Base-by-base conservation (phyloP, 2,888 invertebrate genomes). In the Acrobasis consociella region DNA sequence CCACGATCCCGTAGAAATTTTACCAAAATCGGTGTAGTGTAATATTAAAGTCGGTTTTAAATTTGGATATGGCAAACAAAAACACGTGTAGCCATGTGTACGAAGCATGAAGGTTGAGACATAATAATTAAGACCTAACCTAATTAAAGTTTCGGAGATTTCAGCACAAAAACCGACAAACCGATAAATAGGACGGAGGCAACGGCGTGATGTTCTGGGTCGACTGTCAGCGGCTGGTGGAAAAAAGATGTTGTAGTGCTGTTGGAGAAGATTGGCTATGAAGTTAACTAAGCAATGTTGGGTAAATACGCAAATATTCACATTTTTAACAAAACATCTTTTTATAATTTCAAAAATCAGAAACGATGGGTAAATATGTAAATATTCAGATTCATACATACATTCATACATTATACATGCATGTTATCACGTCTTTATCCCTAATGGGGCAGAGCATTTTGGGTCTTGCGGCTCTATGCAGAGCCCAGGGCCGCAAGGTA, bases 151-250 rank as follows among this genome's bases (percentile, higher is more conserved):
- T 53, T 61, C 16, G 39, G 52, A 53, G 46, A 39, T 42, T 60
- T 38, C 8, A 13, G 16, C 39, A 9, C 42, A 61, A 61, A 61
- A 61, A 58, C 46, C 11, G 49, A 51, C n/a, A 58, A 49, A 58
- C 46, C n/a, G 49, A 51, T 17, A 58, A 49, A 58, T 60, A 49
- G 64, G 60, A 22, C 53, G 39, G 39, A 37, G 52, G 9, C 38
- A 52, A 9, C 1, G 60, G 58, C 64, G 64, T 64, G 16, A 61
- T 56, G 53, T 61, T 17, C 53, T 31, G 61, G 53, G 8, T 61
- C 42, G 53, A 2, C 46, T 13, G 61, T 61, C 53, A 52, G 52
- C 37, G 53, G 56, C 42, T 42, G 11, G 8, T 42, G 0, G 46
- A 13, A 56, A 56, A 56, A 56, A 56, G 37, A 9, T 56, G n/a